A percentile compares a stretch with the other conserved stretches of the same genome.
phyloP scores from a whole-genome alignment of 2,797 vertebrate genomes.

The Enteromius radiatus region DNA sequence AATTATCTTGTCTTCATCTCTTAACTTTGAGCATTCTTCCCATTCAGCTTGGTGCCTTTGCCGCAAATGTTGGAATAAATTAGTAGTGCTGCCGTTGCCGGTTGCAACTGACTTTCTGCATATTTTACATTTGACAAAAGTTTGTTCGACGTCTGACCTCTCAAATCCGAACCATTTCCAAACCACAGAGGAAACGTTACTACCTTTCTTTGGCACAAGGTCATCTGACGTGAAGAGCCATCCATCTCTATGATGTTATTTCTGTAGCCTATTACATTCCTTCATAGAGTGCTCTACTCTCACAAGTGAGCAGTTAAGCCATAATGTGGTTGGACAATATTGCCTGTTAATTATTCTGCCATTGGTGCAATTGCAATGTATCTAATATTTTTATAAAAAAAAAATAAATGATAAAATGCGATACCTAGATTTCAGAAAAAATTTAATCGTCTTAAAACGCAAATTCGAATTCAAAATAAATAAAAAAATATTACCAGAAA shows the following conservation, averaged over 20 bases:
- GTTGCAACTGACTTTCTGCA: slow-evolving; percentile 3
- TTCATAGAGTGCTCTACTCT: neutral
- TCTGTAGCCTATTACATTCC: neutral
- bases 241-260: neutral
- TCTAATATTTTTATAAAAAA: neutral
- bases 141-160: neutral
- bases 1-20: neutral
- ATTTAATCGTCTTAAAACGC: neutral
- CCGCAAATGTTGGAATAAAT: slow-evolving; percentile 30
- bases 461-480: neutral
- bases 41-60: slow-evolving; percentile 11
- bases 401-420: too few relatives aligned
- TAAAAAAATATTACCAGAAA: neutral
- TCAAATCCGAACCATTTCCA: neutral
- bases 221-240: neutral
- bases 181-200: neutral
- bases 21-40: slow-evolving; percentile 6
- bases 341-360: neutral
- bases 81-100: neutral
- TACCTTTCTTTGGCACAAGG: slow-evolving; percentile 14
- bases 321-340: neutral
- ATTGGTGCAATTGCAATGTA: neutral
- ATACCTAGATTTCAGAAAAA: neutral
- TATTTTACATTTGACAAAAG: neutral
- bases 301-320: neutral